Evolutionary conservation across 2,797 vertebrate genomes (phyloP).

Genomic region (Alauda arvensis): DNA sequence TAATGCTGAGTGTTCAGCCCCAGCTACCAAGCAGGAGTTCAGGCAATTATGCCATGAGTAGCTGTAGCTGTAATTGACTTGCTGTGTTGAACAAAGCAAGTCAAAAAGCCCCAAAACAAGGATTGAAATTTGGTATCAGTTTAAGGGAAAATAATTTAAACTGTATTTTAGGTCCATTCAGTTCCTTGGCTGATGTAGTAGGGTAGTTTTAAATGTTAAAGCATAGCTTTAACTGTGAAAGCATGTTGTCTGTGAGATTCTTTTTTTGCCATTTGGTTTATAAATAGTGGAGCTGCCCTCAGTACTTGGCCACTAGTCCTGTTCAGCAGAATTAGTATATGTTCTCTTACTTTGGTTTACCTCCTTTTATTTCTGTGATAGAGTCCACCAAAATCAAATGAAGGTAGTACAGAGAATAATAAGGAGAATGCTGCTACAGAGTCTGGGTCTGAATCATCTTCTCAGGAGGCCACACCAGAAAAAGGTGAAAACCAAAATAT

Average conservation of each 20-base stretch:
- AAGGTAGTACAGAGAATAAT: conserved; percentile 79
- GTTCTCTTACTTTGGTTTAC: background rate
- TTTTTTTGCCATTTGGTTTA: background rate
- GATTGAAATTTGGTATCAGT: background rate
- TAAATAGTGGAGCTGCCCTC: background rate
- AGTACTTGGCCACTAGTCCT: background rate
- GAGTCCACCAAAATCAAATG: conserved; percentile 89
- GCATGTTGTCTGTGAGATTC: background rate
- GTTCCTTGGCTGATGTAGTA: background rate
- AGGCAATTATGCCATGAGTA: background rate
- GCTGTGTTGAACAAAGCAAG: background rate
- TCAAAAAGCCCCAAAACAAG: background rate
- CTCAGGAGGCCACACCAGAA: conserved; percentile 89
- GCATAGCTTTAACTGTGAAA: background rate
- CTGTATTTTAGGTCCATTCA: background rate
- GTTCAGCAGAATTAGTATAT: background rate
- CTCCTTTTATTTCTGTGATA: conserved; percentile 44
- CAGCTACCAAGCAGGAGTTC: background rate
- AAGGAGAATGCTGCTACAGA: conserved; percentile 79
- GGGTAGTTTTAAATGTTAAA: background rate
- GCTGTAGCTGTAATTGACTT: background rate
- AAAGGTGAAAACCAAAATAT: conserved; percentile 77
- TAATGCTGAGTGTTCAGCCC: background rate
- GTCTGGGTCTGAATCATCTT: conserved; percentile 84
- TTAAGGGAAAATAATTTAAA: background rate